These are phyloP conservation scores for Papilio elwesi DNA, from an alignment of 2,888 invertebrate genomes.

Conservation along the genomic window DNA sequence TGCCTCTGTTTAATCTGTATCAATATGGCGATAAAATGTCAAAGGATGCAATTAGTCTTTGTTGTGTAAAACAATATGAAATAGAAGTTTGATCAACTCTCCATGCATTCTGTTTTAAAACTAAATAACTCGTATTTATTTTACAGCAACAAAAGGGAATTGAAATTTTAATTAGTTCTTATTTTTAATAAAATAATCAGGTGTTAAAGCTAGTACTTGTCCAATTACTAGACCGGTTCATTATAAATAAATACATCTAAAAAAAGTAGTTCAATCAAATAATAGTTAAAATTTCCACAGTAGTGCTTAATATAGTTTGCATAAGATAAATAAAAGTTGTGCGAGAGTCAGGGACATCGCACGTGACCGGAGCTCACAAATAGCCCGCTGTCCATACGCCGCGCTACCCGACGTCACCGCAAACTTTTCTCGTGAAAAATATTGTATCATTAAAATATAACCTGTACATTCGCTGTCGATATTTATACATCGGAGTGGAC, in stretches of 20 bases:
- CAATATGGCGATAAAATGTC: not conserved
- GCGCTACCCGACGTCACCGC: constrained; percentile 29
- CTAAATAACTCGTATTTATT: constrained; percentile 21
- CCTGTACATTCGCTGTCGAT: constrained; percentile 3
- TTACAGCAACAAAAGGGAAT: constrained; percentile 1
- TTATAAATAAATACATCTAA: not conserved
- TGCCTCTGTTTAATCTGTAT: not conserved
- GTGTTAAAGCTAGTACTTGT: not conserved
- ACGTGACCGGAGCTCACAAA: constrained; percentile 56
- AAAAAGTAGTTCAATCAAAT: not conserved
- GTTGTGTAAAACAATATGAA: not conserved
- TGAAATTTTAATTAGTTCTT: constrained; percentile 9
- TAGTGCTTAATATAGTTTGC: constrained; percentile 34
- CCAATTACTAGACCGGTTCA: no score
- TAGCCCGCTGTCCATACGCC: constrained; percentile 45
- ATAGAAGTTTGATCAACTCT: not conserved
- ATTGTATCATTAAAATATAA: constrained; percentile 16
- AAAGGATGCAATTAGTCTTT: not conserved
- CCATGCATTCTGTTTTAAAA: not conserved
- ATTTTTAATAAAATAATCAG: constrained; percentile 14
- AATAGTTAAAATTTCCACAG: constrained; percentile 2
- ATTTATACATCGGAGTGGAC: not conserved
- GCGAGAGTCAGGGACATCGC: constrained; percentile 52
- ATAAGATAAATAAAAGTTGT: constrained; percentile 48
- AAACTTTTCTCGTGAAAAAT: constrained; percentile 27